Evolutionary conservation across 1,140 invertebrate genomes (phyloP), one percentile per base, ranked within the genome.

Genomic region (Anastrepha obliqua): DNA sequence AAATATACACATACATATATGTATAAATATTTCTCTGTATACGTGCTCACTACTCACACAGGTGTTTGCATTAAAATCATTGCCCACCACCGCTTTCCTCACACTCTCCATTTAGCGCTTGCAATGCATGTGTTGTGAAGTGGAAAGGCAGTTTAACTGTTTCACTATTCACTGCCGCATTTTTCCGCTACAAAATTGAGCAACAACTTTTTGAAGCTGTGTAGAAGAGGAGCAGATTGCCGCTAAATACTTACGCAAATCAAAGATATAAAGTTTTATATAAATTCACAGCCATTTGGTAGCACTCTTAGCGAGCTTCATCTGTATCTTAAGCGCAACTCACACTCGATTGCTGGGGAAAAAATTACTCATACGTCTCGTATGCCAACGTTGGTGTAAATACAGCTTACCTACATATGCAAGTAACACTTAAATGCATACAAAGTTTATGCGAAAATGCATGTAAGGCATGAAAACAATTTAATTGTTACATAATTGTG

Each of bases 351-450:
- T 55, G 51, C 2, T 3, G 11, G 6, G 15, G 15, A 74, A 15
- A 74, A 74, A 44, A 47, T 44, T 7, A 74, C 67, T 74, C 67
- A 74, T 74, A 74, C 67, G 67, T 15, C 67, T 13, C 44, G 60
- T 62, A 62, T 13, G 60, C 6, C 17, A 62, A 42, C 3, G 13
- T 44, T 9, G 13, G 3, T 17, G 64, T 13, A 47, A 70, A 70
- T 70, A 70, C 6, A 65, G 15, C 11, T n/a, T 62, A 62, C 15
- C 4, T 62, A n/a, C 4, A 62, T 62, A 3, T 65, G 20, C 20
- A 7, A 2, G 13, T 65, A 65, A 62, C 60, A 29, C 29, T 62
- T 62, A 29, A 29, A 55, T 55, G 51, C 11, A 20, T 29, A 39
- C 5, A 29, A 29, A 65, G 29, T n/a, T 4, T 29, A 65, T 29